phyloP scores from a whole-genome alignment of 2,113 vertebrate genomes.

The Thamnophis sirtalis region DNA sequence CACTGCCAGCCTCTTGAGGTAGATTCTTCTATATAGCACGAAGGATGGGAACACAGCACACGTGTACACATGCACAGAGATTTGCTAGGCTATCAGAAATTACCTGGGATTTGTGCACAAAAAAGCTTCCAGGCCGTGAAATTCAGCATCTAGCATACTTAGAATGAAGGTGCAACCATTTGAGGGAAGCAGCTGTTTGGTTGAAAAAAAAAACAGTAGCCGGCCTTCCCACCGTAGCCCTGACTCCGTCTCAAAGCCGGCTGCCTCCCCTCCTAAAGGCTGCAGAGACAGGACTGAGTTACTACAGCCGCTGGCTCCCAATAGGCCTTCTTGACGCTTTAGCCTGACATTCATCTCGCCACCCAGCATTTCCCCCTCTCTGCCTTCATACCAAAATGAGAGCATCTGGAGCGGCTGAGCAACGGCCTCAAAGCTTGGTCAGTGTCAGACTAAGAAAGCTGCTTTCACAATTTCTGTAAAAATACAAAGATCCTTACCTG shows the following conservation, averaged over 20 bases:
- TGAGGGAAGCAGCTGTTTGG: accelerated
- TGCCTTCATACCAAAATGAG: slow-evolving; percentile 22
- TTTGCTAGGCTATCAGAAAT: background rate
- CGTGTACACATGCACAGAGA: accelerated
- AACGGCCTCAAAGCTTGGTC: slow-evolving; percentile 38
- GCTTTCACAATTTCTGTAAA: background rate
- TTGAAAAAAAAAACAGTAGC: too few relatives aligned
- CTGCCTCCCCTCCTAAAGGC: slow-evolving; percentile 24
- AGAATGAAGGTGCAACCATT: accelerated
- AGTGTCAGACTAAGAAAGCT: background rate
- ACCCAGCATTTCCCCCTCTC: slow-evolving; percentile 42
- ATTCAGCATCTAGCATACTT: background rate
- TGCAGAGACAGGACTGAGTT: slow-evolving; percentile 47
- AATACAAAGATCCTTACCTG: background rate
- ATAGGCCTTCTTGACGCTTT: slow-evolving; percentile 56
- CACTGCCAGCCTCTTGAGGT: background rate
- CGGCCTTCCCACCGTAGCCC: background rate
- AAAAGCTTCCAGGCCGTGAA: background rate
- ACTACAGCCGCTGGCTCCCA: slow-evolving; percentile 48
- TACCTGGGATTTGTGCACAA: accelerated
- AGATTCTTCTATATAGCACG: background rate
- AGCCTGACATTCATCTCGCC: slow-evolving; percentile 51
- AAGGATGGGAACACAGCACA: background rate
- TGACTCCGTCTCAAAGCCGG: background rate
- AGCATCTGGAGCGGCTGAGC: slow-evolving; percentile 14